Evolutionary conservation across 2,888 invertebrate species (phyloP), one percentile per base, ranked within the genome.

Genomic region (Scaptomyza tumidula): DNA sequence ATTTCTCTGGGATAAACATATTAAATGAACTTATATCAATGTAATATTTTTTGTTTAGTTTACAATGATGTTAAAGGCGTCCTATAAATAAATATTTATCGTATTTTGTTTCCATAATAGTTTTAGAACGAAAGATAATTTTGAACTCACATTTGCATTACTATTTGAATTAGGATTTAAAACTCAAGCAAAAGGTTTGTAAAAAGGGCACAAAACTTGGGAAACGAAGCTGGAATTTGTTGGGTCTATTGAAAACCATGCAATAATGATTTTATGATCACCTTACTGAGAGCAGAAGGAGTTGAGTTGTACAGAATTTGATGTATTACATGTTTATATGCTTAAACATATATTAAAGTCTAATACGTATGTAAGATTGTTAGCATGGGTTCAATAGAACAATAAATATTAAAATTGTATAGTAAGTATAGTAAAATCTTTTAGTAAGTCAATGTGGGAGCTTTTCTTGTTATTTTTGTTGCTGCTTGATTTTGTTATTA

Each of bases 361-460:
- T n/a, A n/a, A 11, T 39, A 39, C 14, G 14, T 14, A 39, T 3
- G 14, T 14, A 16, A 5, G 1, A 37, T 53, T 35, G 64, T 35
- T 31, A 39, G 33, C 39, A 29, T 46, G 24, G 48, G 49, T 49
- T 75, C 70, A 35, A 53, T 45, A 54, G 54, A 62, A 72, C 53
- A 50, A 39, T 57, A 50, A 39, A 58, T 62, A 54, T 54, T 50
- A 39, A 62, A 62, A 71, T 16, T 11, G 37, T 37, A 7, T 39
- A 1, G 39, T 14, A 14, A 39, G 45, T 70, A 69, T 49, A 33
- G 9, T 61, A 46, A 70, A 24, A 45, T 52, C 54, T 49, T 74
- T 71, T 58, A 75, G 71, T 71, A 45, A 19, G 16, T 73, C 54
- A 52, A 58, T 71, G 53, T 46, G 35, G 43, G 57, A 16, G 44